A percentile compares a stretch with the other conserved stretches of the same genome.
Evolutionary conservation across 2,113 vertebrate species (phyloP).

Genomic region (Meriones unguiculatus): DNA sequence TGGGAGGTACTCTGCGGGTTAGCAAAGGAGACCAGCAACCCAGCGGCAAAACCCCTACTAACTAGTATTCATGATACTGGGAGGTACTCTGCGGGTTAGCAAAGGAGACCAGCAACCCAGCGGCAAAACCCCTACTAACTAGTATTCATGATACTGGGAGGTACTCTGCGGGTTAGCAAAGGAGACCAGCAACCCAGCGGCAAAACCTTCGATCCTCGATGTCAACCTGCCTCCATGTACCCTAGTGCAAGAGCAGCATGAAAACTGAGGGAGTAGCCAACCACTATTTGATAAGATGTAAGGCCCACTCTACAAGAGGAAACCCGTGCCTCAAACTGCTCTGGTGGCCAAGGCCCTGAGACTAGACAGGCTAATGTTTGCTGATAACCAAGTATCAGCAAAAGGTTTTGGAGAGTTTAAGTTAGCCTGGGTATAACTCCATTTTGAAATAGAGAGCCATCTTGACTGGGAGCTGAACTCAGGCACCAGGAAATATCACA

Average conservation of each 20-base stretch:
- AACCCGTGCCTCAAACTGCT: neutral
- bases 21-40: neutral
- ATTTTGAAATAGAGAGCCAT: too few species aligned
- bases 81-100: too few species aligned
- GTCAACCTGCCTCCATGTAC: neutral
- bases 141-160: neutral
- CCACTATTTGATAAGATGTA: neutral
- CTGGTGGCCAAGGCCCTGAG: neutral
- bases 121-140: neutral
- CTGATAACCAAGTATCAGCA: too few species aligned
- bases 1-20: neutral
- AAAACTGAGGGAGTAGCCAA: neutral
- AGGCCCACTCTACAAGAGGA: neutral
- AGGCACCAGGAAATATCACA: too few species aligned
- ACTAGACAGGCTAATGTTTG: neutral
- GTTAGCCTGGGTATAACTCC: too few species aligned
- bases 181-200: neutral
- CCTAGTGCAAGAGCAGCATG: neutral
- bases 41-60: neutral
- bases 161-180: neutral
- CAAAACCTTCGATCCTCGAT: neutral
- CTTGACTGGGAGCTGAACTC: too few species aligned
- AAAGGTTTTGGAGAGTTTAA: too few species aligned
- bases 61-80: neutral
- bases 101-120: neutral